phyloP scores from a whole-genome alignment of 2,888 invertebrate species.

The Spilarctia lutea region DNA sequence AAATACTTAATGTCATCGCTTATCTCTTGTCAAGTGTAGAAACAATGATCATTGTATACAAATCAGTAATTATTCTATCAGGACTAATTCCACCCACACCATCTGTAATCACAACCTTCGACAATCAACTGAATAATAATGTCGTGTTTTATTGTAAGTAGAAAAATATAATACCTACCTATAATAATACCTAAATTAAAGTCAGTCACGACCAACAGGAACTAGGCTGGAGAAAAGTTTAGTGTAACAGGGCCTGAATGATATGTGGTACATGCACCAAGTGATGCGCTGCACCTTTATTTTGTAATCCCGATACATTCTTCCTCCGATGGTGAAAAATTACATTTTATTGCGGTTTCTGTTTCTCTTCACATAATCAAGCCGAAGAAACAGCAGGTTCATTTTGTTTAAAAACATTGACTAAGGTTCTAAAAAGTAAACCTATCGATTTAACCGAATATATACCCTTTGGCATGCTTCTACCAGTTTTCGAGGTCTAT shows the following conservation, averaged over 20 bases:
- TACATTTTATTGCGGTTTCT: too few species aligned
- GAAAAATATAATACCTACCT: conserved; percentile 24
- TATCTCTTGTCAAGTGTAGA: conserved; percentile 59
- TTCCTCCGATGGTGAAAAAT: too few species aligned
- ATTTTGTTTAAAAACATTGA: background rate
- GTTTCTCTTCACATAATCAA: too few species aligned
- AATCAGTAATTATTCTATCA: conserved; percentile 70
- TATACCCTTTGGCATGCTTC: too few species aligned
- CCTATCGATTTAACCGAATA: background rate
- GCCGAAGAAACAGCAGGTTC: too few species aligned
- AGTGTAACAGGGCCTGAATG: too few species aligned
- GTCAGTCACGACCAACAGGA: background rate
- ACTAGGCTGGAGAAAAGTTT: too few species aligned
- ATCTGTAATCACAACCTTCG: conserved; percentile 49
- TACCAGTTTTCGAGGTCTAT: background rate
- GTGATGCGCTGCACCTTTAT: too few species aligned
- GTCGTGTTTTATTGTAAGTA: conserved; percentile 36
- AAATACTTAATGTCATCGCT: conserved; percentile 60
- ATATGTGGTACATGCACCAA: too few species aligned
- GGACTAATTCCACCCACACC: conserved; percentile 65
- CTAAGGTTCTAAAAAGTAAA: background rate
- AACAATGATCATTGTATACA: conserved; percentile 86
- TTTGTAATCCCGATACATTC: too few species aligned
- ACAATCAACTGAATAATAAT: conserved; percentile 49
- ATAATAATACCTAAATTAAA: conserved; percentile 4